Evolutionary conservation across 2,888 invertebrate genomes (phyloP).

Genomic region (Ormyrus thymus): DNA sequence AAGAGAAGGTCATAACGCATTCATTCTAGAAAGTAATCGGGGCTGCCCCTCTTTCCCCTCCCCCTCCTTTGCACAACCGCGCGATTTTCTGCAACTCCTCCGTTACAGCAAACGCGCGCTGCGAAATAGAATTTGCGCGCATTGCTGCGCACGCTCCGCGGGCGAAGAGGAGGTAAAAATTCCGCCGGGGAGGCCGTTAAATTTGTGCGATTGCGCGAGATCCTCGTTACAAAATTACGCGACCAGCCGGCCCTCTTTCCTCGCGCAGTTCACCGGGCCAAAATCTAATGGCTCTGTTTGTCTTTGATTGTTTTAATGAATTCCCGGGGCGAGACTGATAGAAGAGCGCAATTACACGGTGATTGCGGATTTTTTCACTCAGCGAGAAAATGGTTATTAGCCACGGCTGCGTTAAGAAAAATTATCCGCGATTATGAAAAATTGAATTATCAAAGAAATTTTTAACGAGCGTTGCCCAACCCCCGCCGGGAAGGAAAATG

Average conservation of each 20-base stretch:
- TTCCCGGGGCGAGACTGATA: neutral
- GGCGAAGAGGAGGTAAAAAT: slow-evolving; percentile 31
- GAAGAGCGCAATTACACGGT: neutral
- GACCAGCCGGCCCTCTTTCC: slow-evolving; percentile 33
- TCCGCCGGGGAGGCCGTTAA: slow-evolving; percentile 28
- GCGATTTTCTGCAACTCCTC: slow-evolving; percentile 39
- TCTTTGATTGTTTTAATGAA: slow-evolving; percentile 6
- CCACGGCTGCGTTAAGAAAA: too few species aligned
- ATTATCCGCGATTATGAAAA: too few species aligned
- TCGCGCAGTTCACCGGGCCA: neutral
- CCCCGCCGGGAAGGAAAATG: too few species aligned
- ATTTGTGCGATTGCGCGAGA: slow-evolving; percentile 43
- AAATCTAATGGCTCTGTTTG: neutral
- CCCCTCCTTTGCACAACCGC: slow-evolving; percentile 54
- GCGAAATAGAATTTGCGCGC: slow-evolving; percentile 51
- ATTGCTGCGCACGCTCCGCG: slow-evolving; percentile 23
- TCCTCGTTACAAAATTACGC: slow-evolving; percentile 51
- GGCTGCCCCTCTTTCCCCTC: slow-evolving; percentile 23
- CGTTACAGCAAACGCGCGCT: slow-evolving; percentile 40
- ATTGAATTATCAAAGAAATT: too few species aligned
- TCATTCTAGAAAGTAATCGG: slow-evolving; percentile 54
- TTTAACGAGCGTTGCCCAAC: too few species aligned
- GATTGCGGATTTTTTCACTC: too few species aligned
- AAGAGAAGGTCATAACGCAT: slow-evolving; percentile 47
- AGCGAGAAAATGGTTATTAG: too few species aligned